These are phyloP conservation scores for Bambusicola thoracicus DNA, from an alignment of 2,113 vertebrate species.

Conservation along the genomic window DNA sequence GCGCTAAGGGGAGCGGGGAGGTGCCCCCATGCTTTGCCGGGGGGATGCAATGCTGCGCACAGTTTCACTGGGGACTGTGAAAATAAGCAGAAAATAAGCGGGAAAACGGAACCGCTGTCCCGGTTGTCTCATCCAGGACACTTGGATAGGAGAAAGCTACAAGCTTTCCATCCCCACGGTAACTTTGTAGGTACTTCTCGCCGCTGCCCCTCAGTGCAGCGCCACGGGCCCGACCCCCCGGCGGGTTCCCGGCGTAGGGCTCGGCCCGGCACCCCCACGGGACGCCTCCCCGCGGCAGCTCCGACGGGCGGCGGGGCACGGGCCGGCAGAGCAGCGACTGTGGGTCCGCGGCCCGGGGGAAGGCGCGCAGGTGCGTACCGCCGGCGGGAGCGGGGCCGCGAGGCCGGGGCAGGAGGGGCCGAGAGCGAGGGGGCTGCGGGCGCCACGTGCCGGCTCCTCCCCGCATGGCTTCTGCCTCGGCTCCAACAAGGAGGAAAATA, in stretches of 20 bases:
- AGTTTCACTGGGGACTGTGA: neutral
- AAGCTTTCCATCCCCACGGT: conserved; percentile 28
- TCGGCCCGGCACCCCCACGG: too few species aligned
- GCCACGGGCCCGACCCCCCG: neutral
- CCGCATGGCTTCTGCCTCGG: neutral
- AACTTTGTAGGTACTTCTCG: conserved; percentile 18
- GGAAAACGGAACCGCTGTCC: conserved; percentile 11
- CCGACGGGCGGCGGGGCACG: too few species aligned
- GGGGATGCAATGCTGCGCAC: neutral
- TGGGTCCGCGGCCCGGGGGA: too few species aligned
- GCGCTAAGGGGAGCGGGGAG: too few species aligned
- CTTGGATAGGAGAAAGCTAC: neutral
- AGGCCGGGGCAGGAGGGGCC: neutral
- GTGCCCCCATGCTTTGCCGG: too few species aligned
- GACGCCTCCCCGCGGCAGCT: too few species aligned
- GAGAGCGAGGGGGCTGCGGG: neutral
- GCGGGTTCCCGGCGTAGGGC: neutral
- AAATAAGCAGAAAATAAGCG: conserved; percentile 7
- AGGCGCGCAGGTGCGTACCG: too few species aligned
- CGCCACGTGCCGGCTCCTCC: neutral
- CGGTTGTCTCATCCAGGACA: neutral
- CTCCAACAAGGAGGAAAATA: neutral
- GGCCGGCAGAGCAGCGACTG: too few species aligned
- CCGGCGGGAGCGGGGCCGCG: neutral
- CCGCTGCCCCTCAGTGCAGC: neutral